Percentiles rank a stretch among this genome's conserved stretches.
These are phyloP conservation scores for Bradypus variegatus DNA, from an alignment of 2,797 vertebrate species.

Conservation along the genomic window DNA sequence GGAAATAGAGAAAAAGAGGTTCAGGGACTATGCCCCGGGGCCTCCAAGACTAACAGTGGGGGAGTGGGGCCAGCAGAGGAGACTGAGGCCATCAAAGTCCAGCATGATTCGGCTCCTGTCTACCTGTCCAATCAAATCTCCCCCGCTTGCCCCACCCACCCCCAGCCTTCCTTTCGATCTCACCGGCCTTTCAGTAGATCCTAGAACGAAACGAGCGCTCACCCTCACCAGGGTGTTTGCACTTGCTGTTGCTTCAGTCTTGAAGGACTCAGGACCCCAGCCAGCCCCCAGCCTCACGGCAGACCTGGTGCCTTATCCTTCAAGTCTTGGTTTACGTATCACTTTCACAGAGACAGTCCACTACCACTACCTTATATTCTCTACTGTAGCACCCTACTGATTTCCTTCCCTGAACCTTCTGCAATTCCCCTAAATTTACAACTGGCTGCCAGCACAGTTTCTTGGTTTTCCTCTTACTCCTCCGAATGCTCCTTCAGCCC, in stretches of 20 bases:
- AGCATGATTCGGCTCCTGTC: background rate
- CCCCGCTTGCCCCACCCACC: background rate
- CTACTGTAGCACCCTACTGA: background rate
- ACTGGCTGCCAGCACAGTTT: background rate
- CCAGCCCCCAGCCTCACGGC: background rate
- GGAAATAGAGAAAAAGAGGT: background rate
- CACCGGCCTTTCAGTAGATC: background rate
- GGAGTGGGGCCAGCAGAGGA: background rate
- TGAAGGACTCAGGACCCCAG: background rate
- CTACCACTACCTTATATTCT: background rate
- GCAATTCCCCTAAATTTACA: background rate
- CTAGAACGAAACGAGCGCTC: background rate
- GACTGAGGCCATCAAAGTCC: background rate
- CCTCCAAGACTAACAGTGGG: background rate
- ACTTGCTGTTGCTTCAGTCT: background rate
- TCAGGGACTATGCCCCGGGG: too few relatives aligned
- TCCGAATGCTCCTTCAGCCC: background rate
- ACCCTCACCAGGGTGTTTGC: background rate
- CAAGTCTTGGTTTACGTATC: background rate
- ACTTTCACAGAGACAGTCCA: background rate
- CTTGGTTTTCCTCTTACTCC: background rate
- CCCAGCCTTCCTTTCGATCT: background rate
- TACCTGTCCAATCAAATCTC: background rate
- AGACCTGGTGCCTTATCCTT: background rate
- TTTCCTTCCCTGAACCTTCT: background rate